A percentile compares a stretch with the other conserved stretches of the same genome.
Conservation (phyloP, 2,888 invertebrate species). For the Lasioglossum morio region DNA sequence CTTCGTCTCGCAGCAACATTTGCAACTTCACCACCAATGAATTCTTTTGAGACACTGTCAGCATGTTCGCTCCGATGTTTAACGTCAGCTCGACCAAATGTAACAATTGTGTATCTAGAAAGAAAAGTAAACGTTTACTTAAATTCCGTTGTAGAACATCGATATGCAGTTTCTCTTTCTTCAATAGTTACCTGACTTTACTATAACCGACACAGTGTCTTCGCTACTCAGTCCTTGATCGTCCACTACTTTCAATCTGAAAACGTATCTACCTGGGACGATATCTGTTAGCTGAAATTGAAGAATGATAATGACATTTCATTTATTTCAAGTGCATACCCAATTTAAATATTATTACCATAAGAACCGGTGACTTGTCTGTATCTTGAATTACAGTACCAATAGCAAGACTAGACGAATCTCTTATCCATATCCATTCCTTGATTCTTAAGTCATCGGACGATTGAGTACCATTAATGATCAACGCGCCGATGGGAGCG, state of each 20-base stretch:
- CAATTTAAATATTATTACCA: constrained; percentile 85
- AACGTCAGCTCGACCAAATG: constrained; percentile 93
- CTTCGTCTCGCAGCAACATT: constrained; percentile 91
- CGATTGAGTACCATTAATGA: constrained; percentile 93
- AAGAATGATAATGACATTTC: not conserved
- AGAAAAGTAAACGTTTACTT: not conserved
- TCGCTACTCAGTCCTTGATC: constrained; percentile 93
- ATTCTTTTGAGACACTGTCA: constrained; percentile 90
- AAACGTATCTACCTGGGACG: constrained; percentile 94
- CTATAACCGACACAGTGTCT: constrained; percentile 93
- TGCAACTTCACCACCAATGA: constrained; percentile 93
- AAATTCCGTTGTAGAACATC: not conserved
- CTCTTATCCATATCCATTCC: constrained; percentile 93
- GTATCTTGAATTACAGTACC: constrained; percentile 92
- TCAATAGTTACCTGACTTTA: constrained; percentile 87
- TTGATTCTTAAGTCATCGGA: constrained; percentile 95
- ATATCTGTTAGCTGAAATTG: constrained; percentile 90
- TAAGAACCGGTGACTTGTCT: constrained; percentile 91
- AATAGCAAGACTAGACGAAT: constrained; percentile 91
- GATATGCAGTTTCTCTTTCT: not conserved
- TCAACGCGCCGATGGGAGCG: constrained; percentile 91
- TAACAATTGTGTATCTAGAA: constrained; percentile 89
- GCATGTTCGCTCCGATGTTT: constrained; percentile 89
- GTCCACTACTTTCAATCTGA: constrained; percentile 95
- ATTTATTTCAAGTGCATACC: not conserved